Evolutionary conservation across 2,113 vertebrate genomes (phyloP), one percentile per base, ranked within the genome.

Genomic region (Vicugna pacos): DNA sequence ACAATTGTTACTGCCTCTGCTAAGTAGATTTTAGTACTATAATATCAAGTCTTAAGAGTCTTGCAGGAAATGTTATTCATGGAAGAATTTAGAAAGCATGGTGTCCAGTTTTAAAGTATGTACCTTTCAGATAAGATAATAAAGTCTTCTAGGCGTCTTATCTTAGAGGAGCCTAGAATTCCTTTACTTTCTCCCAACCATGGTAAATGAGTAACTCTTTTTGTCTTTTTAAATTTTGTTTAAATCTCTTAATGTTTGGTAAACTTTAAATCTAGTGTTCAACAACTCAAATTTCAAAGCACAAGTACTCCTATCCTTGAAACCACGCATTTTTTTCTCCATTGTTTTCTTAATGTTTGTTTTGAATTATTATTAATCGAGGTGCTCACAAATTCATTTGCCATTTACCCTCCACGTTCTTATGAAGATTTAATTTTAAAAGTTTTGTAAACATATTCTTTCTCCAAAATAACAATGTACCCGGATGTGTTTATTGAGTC

Each of bases 381-480:
- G 35, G n/a, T 48, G 62, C 5, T 89, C 75, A 83, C 42, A 76
- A 94, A 96, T 72, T 65, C 20, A 56, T 81, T 35, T 76, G 77
- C 52, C 58, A 81, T 65, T 85, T 72, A 62, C n/a, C 7, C 7
- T 42, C 2, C 38, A 72, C 15, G 46, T 82, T 84, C 52, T 9
- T 30, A 58, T 83, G 65, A 83, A 91, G 46, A 90, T 91, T 85
- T 91, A 89, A 89, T 73, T 95, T 92, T 56, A 20, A n/a, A 67
- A 32, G 35, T 22, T 69, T 67, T 67, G 32, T 64, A 84, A 96
- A 79, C 58, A 32, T 62, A 95, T 83, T 81, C 46, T 58, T 88
- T 91, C 80, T 56, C 46, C 70, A 96, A 88, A 90, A 38, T 35
- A 24, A 0, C 17, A 60, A 56, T 4, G 28, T 17, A 50, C 48